Base-by-base conservation (phyloP, 2,888 invertebrate genomes). In the Argynnis bischoffii region DNA sequence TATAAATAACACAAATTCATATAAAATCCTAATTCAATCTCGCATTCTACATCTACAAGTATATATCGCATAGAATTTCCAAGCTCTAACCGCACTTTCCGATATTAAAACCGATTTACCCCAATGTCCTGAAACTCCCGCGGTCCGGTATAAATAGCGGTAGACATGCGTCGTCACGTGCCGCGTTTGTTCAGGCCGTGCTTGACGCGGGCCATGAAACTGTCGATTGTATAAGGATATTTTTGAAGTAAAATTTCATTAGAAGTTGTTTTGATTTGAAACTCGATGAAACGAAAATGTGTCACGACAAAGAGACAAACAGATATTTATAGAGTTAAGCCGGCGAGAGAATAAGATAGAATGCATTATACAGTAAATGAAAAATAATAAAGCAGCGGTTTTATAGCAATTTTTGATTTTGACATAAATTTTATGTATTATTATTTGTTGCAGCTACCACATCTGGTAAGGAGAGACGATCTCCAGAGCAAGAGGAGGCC, bases 401-500 rank as follows among this genome's bases (percentile, higher is more conserved):
- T 8, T 31, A 35, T 55, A 6, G n/a, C 2, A 16, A 3, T 35
- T 31, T 55, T n/a, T 6, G 11, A 56, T 15, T 14, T 46, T 35
- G 51, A 35, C 8, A n/a, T 54, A 46, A 1, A 41, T 21, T 4
- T 26, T 31, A 57, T 54, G 14, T 46, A 26, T 48, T 16, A 54
- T n/a, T 64, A 11, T 59, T 85, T 84, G 77, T 87, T 87, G 1
- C 82, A 91, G 90, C 89, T 0, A 79, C 80, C 41, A 78, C 88
- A 18, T 72, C 78, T 0, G 77, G 83, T 59, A 92, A 89, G 64
- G 92, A 92, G 66, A 84, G 83, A 60, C 77, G 84, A 6, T 90
- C 89, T 0, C 91, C 89, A 0, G 92, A 91, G 13, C 87, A 84
- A 57, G 92, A 90, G 63, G 92, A 90, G 46, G 55, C 73, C 69